These are phyloP conservation scores for Drosophila anomelani DNA, from an alignment of 2,888 invertebrate species.

Conservation along the genomic window DNA sequence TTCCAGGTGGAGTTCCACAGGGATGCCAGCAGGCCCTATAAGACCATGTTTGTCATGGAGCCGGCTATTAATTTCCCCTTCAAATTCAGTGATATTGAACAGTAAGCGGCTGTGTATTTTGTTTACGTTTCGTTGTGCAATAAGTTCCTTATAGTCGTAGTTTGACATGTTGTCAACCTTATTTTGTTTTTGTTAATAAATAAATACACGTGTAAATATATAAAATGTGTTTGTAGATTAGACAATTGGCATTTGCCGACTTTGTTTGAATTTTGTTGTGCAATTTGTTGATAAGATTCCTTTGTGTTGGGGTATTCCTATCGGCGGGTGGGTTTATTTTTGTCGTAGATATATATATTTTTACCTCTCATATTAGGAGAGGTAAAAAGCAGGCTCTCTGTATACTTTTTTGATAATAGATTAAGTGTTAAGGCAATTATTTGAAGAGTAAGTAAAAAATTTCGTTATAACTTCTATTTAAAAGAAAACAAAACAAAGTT, in stretches of 20 bases:
- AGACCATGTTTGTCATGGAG: slow-evolving; percentile 70
- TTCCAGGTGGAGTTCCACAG: slow-evolving; percentile 77
- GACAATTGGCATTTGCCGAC: not conserved
- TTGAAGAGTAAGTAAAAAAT: not conserved
- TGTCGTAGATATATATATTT: not conserved
- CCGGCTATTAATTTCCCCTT: slow-evolving; percentile 82
- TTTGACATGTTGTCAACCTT: not conserved
- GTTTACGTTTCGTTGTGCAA: not conserved
- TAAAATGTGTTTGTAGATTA: not conserved
- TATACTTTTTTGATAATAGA: not conserved
- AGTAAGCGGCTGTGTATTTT: not conserved
- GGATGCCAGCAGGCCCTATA: slow-evolving; percentile 68
- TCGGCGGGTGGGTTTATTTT: not conserved
- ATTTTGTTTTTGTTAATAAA: not conserved
- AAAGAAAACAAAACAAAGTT: not conserved
- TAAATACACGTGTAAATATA: not conserved
- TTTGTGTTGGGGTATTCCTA: slow-evolving; percentile 9
- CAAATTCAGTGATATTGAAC: slow-evolving; percentile 71
- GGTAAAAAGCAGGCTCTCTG: rapidly evolving
- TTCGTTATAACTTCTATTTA: not conserved
- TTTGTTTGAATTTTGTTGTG: not conserved
- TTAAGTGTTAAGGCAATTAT: not conserved
- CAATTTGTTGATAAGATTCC: slow-evolving; percentile 11
- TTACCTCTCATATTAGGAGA: not conserved
- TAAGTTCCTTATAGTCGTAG: slow-evolving; percentile 8